Evolutionary conservation across 1,140 invertebrate species (phyloP).

Genomic region (Coelopa frigida): DNA sequence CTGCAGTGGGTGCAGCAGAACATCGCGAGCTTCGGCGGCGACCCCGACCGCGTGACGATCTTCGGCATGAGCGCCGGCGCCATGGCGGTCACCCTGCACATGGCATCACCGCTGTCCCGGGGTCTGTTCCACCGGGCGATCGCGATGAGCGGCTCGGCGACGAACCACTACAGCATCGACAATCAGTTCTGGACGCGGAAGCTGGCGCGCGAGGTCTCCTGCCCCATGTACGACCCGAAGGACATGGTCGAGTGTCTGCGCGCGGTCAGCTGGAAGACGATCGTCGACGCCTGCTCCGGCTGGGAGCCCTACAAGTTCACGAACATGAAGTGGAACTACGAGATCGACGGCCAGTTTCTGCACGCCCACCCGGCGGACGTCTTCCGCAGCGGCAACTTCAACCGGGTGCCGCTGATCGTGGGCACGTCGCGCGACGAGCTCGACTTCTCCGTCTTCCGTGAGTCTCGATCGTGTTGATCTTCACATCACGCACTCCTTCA

Average conservation of each 20-base stretch:
- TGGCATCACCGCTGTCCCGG: slow-evolving; percentile 48
- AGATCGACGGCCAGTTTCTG: slow-evolving; percentile 27
- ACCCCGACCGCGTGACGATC: slow-evolving; percentile 50
- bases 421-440: slow-evolving; percentile 59
- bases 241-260: slow-evolving; percentile 32
- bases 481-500: neutral
- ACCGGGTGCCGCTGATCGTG: slow-evolving; percentile 56
- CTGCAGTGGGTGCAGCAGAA: slow-evolving; percentile 56
- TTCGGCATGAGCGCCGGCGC: slow-evolving; percentile 52
- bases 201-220: slow-evolving; percentile 23
- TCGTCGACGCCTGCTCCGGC: slow-evolving; percentile 18
- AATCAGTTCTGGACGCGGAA: slow-evolving; percentile 29
- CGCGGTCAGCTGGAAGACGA: slow-evolving; percentile 24
- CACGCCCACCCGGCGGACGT: slow-evolving; percentile 48
- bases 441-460: slow-evolving; percentile 49
- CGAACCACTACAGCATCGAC: slow-evolving; percentile 46
- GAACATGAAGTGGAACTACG: slow-evolving; percentile 39
- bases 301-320: slow-evolving; percentile 29
- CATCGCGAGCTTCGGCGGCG: slow-evolving; percentile 51
- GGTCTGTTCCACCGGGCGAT: slow-evolving; percentile 57
- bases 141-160: slow-evolving; percentile 58
- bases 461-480: slow-evolving; percentile 1
- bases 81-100: slow-evolving; percentile 45
- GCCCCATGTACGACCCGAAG: slow-evolving; percentile 22
- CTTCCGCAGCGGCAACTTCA: slow-evolving; percentile 49